Conservation (phyloP, 2,113 vertebrate genomes). For the Neolamprologus longior region DNA sequence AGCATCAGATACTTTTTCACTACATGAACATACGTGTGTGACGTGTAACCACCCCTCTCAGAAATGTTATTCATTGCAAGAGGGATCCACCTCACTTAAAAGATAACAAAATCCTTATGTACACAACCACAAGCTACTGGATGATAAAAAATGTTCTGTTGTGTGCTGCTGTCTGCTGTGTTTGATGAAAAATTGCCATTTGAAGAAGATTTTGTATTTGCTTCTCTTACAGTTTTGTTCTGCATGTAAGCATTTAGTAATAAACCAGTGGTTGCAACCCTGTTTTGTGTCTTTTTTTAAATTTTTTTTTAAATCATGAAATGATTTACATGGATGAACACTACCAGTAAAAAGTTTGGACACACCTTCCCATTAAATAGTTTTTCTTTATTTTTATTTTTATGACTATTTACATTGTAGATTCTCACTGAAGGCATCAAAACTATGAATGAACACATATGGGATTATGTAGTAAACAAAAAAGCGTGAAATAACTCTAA, state of each 20-base stretch:
- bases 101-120: background rate
- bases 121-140: background rate
- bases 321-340: background rate
- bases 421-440: background rate
- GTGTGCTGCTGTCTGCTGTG: background rate
- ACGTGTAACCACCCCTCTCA: rapidly evolving
- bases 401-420: background rate
- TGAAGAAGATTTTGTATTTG: background rate
- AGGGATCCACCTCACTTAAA: background rate
- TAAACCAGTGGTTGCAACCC: rapidly evolving
- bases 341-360: background rate
- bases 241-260: background rate
- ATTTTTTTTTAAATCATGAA: background rate
- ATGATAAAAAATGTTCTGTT: background rate
- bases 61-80: background rate
- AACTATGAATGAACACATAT: background rate
- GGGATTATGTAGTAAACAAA: rapidly evolving
- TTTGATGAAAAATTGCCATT: background rate
- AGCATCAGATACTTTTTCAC: background rate
- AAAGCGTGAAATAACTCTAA: background rate
- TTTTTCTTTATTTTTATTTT: background rate
- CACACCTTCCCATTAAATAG: rapidly evolving
- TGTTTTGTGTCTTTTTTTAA: background rate
- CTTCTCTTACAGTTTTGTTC: background rate
- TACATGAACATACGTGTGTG: background rate